Conservation (phyloP, 2,888 invertebrate species). For the Ellobium chinense region DNA sequence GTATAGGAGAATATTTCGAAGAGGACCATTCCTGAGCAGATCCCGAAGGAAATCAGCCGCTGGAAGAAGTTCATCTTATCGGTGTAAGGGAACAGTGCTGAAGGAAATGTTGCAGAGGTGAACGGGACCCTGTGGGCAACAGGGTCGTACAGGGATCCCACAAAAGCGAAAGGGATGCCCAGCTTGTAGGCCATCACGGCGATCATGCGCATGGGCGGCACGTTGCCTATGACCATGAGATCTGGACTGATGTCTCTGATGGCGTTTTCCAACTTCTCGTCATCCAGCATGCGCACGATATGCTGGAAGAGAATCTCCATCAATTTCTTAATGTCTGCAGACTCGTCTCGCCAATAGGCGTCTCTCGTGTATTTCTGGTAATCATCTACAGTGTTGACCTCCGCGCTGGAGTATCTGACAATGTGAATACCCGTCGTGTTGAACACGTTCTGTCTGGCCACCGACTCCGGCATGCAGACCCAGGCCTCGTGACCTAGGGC, state of each 20-base stretch:
- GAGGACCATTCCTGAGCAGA: background rate
- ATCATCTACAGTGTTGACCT: conserved; percentile 19
- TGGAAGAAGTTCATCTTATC: conserved; percentile 31
- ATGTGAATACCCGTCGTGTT: conserved; percentile 38
- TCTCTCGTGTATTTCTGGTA: conserved; percentile 26
- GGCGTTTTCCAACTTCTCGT: conserved; percentile 3
- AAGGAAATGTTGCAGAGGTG: conserved; percentile 25
- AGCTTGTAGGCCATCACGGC: conserved; percentile 40
- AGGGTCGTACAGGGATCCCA: conserved; percentile 39
- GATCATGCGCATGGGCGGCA: conserved; percentile 14
- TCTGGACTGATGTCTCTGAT: conserved; percentile 32
- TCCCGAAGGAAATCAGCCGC: background rate
- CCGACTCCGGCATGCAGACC: conserved; percentile 44
- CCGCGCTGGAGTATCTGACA: background rate
- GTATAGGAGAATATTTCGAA: conserved; percentile 34
- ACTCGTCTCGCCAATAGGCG: conserved; percentile 27
- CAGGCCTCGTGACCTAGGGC: conserved; percentile 43
- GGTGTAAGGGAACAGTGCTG: background rate
- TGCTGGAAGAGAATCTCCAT: conserved; percentile 21
- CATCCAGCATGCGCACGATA: conserved; percentile 2
- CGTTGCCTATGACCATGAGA: conserved; percentile 43
- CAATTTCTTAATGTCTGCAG: conserved; percentile 14
- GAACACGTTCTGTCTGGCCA: conserved; percentile 35
- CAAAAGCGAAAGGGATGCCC: conserved; percentile 44
- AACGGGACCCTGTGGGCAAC: conserved; percentile 7